A percentile compares a stretch with the other conserved stretches of the same genome.
phyloP scores from a whole-genome alignment of 2,113 vertebrate genomes.

The Talpa occidentalis region DNA sequence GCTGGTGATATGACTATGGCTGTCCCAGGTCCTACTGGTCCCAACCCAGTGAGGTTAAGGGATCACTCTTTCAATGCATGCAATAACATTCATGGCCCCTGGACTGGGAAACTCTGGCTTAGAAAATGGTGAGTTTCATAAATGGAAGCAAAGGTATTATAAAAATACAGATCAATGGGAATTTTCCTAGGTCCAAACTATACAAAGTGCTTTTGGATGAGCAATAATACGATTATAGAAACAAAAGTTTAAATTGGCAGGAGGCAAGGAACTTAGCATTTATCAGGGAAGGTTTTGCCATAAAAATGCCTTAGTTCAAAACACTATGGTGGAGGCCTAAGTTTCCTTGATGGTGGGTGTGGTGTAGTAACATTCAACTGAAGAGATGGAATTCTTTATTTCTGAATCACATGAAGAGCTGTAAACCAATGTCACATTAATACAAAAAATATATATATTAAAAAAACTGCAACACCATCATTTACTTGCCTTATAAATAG shows the following conservation, averaged over 20 bases:
- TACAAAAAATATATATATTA: too few relatives aligned
- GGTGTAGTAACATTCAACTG: too few relatives aligned
- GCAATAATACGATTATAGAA: neutral
- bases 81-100: neutral
- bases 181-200: neutral
- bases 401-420: too few relatives aligned
- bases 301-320: neutral
- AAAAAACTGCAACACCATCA: neutral
- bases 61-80: neutral
- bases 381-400: too few relatives aligned
- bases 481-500: neutral
- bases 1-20: neutral
- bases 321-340: neutral
- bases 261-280: neutral
- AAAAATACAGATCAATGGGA: neutral
- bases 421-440: too few relatives aligned
- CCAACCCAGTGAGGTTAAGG: accelerated
- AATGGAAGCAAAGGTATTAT: neutral
- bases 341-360: too few relatives aligned
- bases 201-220: neutral
- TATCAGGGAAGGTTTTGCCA: neutral
- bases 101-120: neutral
- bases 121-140: neutral
- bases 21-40: neutral
- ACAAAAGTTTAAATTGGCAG: neutral